phyloP scores from a whole-genome alignment of 1,140 invertebrate species.

The Scaptomyza montana region DNA sequence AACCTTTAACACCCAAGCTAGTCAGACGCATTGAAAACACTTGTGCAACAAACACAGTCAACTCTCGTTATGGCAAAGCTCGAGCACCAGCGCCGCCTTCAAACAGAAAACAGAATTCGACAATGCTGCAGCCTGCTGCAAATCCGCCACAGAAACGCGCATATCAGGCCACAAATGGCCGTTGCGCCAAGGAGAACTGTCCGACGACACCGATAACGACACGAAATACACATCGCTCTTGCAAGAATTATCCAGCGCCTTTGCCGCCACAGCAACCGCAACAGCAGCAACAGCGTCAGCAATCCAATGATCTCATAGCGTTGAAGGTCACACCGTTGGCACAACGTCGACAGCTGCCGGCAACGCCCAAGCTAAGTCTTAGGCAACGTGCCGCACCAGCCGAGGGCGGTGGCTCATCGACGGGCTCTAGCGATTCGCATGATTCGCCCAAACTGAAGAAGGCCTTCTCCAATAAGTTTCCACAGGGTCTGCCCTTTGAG shows the following conservation, averaged over 20 bases:
- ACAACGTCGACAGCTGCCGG: constrained; percentile 60
- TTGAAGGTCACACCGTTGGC: constrained; percentile 59
- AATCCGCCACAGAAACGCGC: constrained; percentile 74
- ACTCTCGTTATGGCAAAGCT: constrained; percentile 55
- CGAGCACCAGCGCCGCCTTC: constrained; percentile 55
- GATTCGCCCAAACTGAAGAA: constrained; percentile 78
- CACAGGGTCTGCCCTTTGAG: constrained; percentile 81
- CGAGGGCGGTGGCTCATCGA: constrained; percentile 47
- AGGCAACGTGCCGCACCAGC: constrained; percentile 49
- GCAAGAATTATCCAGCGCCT: constrained; percentile 77
- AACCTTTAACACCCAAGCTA: constrained; percentile 77
- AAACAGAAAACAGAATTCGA: constrained; percentile 56
- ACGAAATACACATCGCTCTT: constrained; percentile 57
- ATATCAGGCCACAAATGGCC: constrained; percentile 59
- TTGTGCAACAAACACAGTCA: constrained; percentile 44
- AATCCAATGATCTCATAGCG: constrained; percentile 69
- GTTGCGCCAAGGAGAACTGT: constrained; percentile 76
- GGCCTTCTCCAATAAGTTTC: constrained; percentile 81
- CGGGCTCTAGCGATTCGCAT: constrained; percentile 74
- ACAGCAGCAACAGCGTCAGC: constrained; percentile 49
- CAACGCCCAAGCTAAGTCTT: constrained; percentile 61
- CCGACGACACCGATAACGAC: constrained; percentile 18
- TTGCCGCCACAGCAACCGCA: constrained; percentile 58
- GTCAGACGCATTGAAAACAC: constrained; percentile 75
- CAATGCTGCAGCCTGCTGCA: constrained; percentile 16